phyloP scores from a whole-genome alignment of 2,113 vertebrate species.

The Stigmatopora argus region DNA sequence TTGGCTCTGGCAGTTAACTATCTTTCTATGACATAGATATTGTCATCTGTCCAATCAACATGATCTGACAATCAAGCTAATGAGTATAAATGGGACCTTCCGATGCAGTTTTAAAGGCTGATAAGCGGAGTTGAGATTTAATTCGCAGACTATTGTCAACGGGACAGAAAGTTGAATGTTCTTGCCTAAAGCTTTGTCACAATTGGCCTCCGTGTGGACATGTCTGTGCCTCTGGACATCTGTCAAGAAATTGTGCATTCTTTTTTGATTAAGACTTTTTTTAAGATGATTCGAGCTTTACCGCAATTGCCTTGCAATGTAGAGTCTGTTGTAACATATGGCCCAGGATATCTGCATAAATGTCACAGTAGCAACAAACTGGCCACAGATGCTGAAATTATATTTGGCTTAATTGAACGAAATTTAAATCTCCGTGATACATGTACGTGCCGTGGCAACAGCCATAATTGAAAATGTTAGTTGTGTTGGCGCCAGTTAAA shows the following conservation, averaged over 20 bases:
- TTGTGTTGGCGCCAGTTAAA: background rate
- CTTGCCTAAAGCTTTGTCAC: slow-evolving; percentile 37
- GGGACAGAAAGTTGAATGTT: slow-evolving; percentile 42
- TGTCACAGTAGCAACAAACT: background rate
- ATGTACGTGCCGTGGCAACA: background rate
- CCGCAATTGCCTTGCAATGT: background rate
- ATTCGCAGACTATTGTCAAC: slow-evolving; percentile 48
- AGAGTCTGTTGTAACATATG: background rate
- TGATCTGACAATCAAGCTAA: slow-evolving; percentile 70
- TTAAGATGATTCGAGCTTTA: background rate
- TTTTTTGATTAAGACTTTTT: background rate
- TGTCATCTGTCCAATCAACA: slow-evolving; percentile 66
- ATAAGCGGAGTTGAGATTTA: slow-evolving; percentile 48
- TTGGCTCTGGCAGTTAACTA: slow-evolving; percentile 34
- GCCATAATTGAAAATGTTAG: background rate
- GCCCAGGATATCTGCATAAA: background rate
- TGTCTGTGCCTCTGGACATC: slow-evolving; percentile 24
- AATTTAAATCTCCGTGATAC: background rate
- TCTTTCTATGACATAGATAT: slow-evolving; percentile 57
- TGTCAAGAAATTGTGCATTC: slow-evolving; percentile 20
- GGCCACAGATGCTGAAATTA: slow-evolving; percentile 2
- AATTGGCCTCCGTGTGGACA: slow-evolving; percentile 35
- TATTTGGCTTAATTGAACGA: slow-evolving; percentile 2
- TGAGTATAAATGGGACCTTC: slow-evolving; percentile 65
- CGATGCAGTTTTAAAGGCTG: slow-evolving; percentile 70